Evolutionary conservation across 2,888 invertebrate genomes (phyloP).

Genomic region (Chrysodeixis includens): DNA sequence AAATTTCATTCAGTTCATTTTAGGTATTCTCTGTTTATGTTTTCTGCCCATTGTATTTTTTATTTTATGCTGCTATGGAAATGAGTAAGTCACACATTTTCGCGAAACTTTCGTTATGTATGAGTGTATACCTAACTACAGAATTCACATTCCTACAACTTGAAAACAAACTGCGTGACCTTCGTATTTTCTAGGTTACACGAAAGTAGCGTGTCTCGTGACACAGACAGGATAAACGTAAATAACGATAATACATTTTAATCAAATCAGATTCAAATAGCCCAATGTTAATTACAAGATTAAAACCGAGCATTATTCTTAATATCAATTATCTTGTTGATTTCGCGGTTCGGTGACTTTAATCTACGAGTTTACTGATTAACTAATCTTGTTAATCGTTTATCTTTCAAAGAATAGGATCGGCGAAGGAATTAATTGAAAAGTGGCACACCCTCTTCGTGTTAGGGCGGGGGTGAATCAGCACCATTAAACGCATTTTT

Average conservation of each 20-base stretch:
- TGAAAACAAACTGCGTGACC: neutral
- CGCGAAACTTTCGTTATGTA: too few relatives aligned
- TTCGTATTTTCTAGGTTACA: neutral
- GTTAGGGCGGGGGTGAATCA: conserved; percentile 42
- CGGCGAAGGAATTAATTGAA: conserved; percentile 47
- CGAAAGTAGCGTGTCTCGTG: neutral
- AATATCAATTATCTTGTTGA: conserved; percentile 15
- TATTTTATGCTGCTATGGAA: too few relatives aligned
- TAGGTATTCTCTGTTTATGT: neutral
- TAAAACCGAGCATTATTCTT: conserved; percentile 15
- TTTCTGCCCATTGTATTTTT: neutral
- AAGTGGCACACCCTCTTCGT: conserved; percentile 59
- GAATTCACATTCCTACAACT: neutral
- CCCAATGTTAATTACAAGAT: conserved; percentile 20
- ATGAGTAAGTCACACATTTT: too few relatives aligned
- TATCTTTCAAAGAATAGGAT: conserved; percentile 45
- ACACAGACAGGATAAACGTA: neutral
- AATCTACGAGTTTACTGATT: conserved; percentile 51
- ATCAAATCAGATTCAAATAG: neutral
- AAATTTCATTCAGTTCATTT: too few relatives aligned
- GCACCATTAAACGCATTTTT: conserved; percentile 55
- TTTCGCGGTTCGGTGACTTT: conserved; percentile 23
- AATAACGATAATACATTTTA: neutral
- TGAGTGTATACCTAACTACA: too few relatives aligned
- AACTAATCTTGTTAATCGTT: conserved; percentile 48